These are phyloP conservation scores for Hydractinia echinata DNA, from an alignment of 30 jellyfish, hydroid and myxozoan genomes.

Conservation along the genomic window DNA sequence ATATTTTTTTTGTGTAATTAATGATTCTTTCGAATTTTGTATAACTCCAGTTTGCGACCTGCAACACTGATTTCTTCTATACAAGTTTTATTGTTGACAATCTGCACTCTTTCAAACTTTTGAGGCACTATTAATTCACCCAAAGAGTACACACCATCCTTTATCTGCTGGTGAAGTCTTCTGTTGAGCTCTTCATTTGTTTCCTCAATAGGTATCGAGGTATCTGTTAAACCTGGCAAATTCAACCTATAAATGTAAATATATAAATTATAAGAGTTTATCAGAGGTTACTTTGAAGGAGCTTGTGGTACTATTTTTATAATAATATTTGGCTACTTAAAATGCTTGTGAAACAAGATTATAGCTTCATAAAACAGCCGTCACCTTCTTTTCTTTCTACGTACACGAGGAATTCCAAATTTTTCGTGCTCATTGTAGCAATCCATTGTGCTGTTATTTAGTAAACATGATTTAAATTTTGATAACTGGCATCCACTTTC, in stretches of 20 bases:
- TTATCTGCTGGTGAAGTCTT: background rate
- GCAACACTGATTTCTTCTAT: background rate
- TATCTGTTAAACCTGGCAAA: background rate
- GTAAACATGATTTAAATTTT: background rate
- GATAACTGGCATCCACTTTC: background rate
- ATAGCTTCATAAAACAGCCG: background rate
- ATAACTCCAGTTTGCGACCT: background rate
- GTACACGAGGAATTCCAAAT: background rate
- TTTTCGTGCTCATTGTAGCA: background rate
- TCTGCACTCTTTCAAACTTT: background rate
- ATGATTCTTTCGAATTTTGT: background rate
- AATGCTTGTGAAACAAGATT: background rate
- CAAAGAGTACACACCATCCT: background rate
- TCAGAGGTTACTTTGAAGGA: too few relatives aligned
- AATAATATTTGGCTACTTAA: too few relatives aligned
- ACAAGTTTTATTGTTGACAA: background rate
- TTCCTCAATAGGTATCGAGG: background rate
- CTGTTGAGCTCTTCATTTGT: conserved; percentile 2
- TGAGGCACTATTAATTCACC: conserved; percentile 15
- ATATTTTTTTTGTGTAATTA: background rate
- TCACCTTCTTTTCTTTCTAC: background rate
- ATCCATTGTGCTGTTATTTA: too few relatives aligned
- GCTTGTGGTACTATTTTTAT: too few relatives aligned
- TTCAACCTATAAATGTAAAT: background rate
- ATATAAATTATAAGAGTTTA: too few relatives aligned